phyloP scores from a whole-genome alignment of 2,888 invertebrate species.

The Criorhina ranunculi region DNA sequence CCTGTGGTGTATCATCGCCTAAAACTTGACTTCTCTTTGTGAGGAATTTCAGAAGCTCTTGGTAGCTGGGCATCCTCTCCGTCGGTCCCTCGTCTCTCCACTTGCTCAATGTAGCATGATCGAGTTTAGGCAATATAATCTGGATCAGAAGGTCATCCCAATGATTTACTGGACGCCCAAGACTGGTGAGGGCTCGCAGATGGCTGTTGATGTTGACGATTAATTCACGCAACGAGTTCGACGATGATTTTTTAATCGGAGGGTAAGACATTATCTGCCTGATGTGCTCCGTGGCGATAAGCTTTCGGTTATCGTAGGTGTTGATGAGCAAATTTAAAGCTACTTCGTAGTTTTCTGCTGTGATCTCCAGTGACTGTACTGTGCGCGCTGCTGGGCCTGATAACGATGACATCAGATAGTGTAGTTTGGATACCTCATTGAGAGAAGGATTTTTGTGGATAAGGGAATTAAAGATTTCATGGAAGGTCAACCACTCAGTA shows the following conservation, averaged over 20 bases:
- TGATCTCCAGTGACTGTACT: slow-evolving; percentile 25
- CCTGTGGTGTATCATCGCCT: too few relatives aligned
- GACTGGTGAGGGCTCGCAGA: slow-evolving; percentile 8
- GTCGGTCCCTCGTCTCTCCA: slow-evolving; percentile 34
- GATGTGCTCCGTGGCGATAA: slow-evolving; percentile 19
- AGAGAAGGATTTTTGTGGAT: slow-evolving; percentile 11
- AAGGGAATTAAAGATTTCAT: slow-evolving; percentile 30
- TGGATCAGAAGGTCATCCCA: slow-evolving; percentile 28
- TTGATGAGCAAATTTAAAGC: too few relatives aligned
- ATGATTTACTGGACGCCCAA: slow-evolving; percentile 31
- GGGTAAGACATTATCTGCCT: slow-evolving; percentile 23
- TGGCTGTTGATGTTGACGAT: slow-evolving; percentile 25
- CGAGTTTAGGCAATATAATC: slow-evolving; percentile 17
- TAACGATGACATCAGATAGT: slow-evolving; percentile 9
- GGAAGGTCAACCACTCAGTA: too few relatives aligned
- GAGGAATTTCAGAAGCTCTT: too few relatives aligned
- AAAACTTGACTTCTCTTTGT: too few relatives aligned
- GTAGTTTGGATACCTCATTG: slow-evolving; percentile 13
- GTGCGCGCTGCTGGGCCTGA: slow-evolving; percentile 7
- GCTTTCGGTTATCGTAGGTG: slow-evolving; percentile 30
- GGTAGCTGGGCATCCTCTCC: too few relatives aligned
- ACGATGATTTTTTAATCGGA: slow-evolving; percentile 2
- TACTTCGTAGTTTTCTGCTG: slow-evolving; percentile 34
- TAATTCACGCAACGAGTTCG: slow-evolving; percentile 11
- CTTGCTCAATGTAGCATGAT: slow-evolving; percentile 14